Conservation (phyloP, 2,113 vertebrate species). For the Terrapene triunguis region DNA sequence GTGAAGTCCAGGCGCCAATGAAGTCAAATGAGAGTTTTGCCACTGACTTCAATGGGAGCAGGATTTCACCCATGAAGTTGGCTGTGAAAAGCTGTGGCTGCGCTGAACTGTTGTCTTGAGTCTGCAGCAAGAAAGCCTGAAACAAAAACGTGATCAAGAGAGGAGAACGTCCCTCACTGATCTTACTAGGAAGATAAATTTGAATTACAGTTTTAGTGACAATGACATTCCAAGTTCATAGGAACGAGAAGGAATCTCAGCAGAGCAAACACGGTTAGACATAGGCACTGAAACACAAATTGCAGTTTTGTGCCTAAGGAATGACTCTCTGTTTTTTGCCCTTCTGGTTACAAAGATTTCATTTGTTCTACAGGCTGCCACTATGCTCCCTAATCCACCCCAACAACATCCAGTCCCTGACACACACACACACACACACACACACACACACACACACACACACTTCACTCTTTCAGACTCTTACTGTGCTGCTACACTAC, state of each 20-base stretch:
- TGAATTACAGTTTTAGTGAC: not conserved
- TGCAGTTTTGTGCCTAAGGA: not conserved
- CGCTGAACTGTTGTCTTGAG: rapidly evolving
- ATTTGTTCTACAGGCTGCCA: not conserved
- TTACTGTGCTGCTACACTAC: not conserved
- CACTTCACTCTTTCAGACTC: not conserved
- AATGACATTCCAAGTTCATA: not conserved
- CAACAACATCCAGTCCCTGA: not conserved
- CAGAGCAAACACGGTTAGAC: not conserved
- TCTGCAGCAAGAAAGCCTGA: not conserved
- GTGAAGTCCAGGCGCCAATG: not conserved
- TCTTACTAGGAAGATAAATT: not conserved
- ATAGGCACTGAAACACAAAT: rapidly evolving
- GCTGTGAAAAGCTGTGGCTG: not conserved
- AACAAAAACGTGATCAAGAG: not conserved
- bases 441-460: too few relatives aligned
- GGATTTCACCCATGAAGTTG: not conserved
- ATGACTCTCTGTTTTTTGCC: not conserved
- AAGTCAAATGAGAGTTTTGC: not conserved
- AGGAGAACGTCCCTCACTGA: not conserved
- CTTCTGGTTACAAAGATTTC: not conserved
- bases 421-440: not conserved
- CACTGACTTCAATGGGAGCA: not conserved
- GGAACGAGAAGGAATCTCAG: not conserved
- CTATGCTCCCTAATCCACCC: not conserved